Evolutionary conservation across 2,113 vertebrate genomes (phyloP).

Genomic region (Eira barbara): DNA sequence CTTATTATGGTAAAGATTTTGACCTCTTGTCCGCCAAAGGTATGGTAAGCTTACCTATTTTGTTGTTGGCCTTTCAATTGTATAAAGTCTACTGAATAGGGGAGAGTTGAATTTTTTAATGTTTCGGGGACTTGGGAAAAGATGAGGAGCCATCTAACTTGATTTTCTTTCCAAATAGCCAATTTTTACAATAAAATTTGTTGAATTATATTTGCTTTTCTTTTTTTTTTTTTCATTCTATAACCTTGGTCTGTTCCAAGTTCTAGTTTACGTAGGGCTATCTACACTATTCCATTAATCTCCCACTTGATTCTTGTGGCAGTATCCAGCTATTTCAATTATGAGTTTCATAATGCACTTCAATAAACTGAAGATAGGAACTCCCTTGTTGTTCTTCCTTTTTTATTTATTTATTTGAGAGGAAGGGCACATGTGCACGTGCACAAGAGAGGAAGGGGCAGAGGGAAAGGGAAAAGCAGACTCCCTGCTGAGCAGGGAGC

Average conservation of each 20-base stretch:
- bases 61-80: neutral
- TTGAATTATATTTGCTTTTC: neutral
- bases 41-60: neutral
- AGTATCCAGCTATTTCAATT: neutral
- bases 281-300: neutral
- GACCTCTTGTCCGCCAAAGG: neutral
- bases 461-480: neutral
- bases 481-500: neutral
- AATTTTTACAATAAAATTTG: neutral
- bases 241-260: neutral
- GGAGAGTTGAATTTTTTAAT: neutral
- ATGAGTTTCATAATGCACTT: neutral
- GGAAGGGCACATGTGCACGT: rapidly evolving
- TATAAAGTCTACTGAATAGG: neutral
- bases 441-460: too few relatives aligned
- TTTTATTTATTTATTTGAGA: neutral
- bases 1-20: neutral
- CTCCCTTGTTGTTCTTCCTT: neutral
- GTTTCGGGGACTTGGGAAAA: neutral
- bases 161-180: neutral
- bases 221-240: constrained; percentile 10
- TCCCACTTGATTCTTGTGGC: neutral
- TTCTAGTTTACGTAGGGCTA: neutral
- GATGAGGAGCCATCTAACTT: neutral
- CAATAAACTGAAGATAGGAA: neutral